Percentiles rank a stretch among this genome's conserved stretches.
Conservation (phyloP, 2,113 vertebrate species). For the Elachura formosa region DNA sequence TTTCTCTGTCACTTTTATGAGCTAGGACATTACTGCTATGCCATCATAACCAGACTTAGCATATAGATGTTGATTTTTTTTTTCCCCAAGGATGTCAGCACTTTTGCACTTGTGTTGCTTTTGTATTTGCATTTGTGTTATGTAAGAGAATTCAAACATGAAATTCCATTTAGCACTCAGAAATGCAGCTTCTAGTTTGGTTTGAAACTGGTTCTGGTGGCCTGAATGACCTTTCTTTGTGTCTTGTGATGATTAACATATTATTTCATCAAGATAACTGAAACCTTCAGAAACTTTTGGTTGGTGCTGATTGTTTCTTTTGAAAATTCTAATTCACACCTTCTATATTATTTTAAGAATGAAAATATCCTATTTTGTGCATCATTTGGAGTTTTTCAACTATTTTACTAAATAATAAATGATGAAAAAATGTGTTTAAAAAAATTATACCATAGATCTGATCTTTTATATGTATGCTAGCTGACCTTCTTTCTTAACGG, state of each 20-base stretch:
- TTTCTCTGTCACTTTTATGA: background rate
- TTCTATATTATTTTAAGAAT: background rate
- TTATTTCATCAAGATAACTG: background rate
- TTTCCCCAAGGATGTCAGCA: background rate
- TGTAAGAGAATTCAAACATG: background rate
- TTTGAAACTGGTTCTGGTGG: background rate
- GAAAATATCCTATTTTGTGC: background rate
- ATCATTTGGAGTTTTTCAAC: background rate
- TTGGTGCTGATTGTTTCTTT: background rate
- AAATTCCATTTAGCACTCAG: background rate
- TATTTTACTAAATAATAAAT: background rate
- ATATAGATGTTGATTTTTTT: background rate
- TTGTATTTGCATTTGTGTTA: background rate
- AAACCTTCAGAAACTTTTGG: background rate
- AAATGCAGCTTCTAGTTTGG: background rate
- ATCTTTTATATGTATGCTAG: background rate
- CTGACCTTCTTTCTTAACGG: background rate
- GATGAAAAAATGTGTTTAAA: background rate
- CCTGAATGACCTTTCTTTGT: background rate
- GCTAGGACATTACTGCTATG: background rate
- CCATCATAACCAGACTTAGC: background rate
- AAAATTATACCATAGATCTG: background rate
- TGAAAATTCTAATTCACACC: background rate
- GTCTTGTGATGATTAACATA: background rate
- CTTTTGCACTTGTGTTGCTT: background rate